Percentiles rank a stretch among this genome's conserved stretches.
Conservation (phyloP, 2,113 vertebrate species). For the Phaethon lepturus region DNA sequence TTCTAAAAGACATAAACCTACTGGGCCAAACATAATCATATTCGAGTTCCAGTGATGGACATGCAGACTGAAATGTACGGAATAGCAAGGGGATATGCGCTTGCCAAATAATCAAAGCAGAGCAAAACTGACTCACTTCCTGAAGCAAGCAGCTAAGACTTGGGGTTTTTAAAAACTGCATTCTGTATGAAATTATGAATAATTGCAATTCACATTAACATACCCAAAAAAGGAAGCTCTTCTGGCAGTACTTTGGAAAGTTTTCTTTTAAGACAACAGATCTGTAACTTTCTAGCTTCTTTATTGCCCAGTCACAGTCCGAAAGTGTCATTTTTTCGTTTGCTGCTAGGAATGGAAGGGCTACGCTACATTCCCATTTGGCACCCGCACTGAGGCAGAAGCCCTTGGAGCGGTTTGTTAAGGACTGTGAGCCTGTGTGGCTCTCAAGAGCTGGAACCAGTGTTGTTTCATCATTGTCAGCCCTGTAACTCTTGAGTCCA, state of each 20-base stretch:
- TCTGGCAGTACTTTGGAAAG: not conserved
- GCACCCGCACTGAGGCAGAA: not conserved
- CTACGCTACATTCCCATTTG: not conserved
- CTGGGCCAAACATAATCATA: conserved; percentile 30
- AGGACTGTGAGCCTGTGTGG: not conserved
- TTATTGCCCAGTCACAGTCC: not conserved
- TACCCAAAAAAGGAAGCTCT: not conserved
- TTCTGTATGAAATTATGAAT: conserved; percentile 11
- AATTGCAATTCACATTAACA: conserved; percentile 11
- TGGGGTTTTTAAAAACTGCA: not conserved
- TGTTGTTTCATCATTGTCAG: not conserved
- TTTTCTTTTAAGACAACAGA: not conserved
- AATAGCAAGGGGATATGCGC: not conserved
- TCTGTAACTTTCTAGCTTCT: not conserved
- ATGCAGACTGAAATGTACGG: not conserved
- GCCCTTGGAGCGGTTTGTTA: not conserved
- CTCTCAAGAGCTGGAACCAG: not conserved
- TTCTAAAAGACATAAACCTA: conserved; percentile 39
- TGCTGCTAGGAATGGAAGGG: not conserved
- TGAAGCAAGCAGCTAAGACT: not conserved
- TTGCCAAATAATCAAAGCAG: conserved; percentile 16
- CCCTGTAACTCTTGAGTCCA: not conserved
- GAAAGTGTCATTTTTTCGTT: not conserved
- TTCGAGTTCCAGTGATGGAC: not conserved
- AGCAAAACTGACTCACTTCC: conserved; percentile 17